phyloP scores from a whole-genome alignment of 2,888 invertebrate genomes.

The Gastrophysa polygoni region DNA sequence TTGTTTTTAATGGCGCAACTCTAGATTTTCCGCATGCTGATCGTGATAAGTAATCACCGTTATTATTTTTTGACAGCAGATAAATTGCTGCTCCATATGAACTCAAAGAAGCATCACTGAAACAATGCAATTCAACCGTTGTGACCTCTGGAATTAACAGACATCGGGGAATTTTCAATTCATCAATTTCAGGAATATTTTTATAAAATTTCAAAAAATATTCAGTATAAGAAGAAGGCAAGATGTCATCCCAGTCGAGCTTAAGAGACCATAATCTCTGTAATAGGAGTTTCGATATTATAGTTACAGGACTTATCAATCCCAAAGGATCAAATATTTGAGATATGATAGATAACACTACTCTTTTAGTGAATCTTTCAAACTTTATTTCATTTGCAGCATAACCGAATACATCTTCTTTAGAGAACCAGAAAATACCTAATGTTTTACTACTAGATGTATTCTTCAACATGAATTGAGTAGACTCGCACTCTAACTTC shows the following conservation, averaged over 20 bases:
- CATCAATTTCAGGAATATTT: constrained; percentile 20
- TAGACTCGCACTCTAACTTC: neutral
- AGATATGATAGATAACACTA: constrained; percentile 28
- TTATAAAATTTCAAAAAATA: constrained; percentile 25
- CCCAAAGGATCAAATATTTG: constrained; percentile 41
- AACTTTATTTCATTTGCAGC: constrained; percentile 3
- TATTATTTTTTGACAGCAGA: constrained; percentile 20
- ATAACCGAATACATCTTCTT: constrained; percentile 21
- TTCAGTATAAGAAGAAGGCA: constrained; percentile 12
- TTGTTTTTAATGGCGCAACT: constrained; percentile 35
- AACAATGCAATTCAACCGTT: constrained; percentile 38
- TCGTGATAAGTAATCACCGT: neutral
- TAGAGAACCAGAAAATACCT: constrained; percentile 27
- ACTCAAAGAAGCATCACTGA: constrained; percentile 34
- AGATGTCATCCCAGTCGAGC: constrained; percentile 36
- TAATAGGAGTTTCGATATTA: constrained; percentile 37
- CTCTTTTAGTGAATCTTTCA: constrained; percentile 22
- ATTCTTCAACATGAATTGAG: constrained; percentile 4
- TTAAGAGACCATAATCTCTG: constrained; percentile 37
- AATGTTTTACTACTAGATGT: constrained; percentile 19
- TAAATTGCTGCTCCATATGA: constrained; percentile 38
- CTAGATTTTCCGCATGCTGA: constrained; percentile 35
- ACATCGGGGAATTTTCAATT: constrained; percentile 24
- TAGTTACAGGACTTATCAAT: constrained; percentile 30
- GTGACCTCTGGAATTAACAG: neutral